phyloP scores from a whole-genome alignment of 2,888 invertebrate genomes.

The Camptogramma bilineatum region DNA sequence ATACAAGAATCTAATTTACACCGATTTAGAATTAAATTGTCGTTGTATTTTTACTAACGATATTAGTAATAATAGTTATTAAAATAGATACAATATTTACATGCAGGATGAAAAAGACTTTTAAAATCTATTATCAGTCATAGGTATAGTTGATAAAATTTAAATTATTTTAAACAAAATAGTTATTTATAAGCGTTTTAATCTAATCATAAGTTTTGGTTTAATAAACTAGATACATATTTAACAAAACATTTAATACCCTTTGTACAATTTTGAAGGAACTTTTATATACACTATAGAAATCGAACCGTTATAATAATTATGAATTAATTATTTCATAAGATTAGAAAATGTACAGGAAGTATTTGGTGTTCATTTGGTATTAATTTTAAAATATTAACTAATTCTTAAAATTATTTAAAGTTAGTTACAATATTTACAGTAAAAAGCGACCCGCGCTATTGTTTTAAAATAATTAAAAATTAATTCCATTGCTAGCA shows the following conservation, averaged over 20 bases:
- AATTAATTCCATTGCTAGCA: conserved; percentile 34
- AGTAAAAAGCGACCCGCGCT: conserved; percentile 69
- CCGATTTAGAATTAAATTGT: conserved; percentile 83
- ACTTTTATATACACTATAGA: conserved; percentile 45
- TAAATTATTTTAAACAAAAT: conserved; percentile 41
- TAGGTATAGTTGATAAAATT: conserved; percentile 61
- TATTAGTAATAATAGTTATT: conserved; percentile 51
- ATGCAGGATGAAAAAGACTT: conserved; percentile 60
- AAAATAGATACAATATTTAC: conserved; percentile 59
- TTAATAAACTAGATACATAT: conserved; percentile 40
- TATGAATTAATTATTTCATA: conserved; percentile 68
- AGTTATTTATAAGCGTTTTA: conserved; percentile 35
- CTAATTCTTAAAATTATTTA: conserved; percentile 29
- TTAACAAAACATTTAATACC: conserved; percentile 30
- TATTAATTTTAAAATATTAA: conserved; percentile 58
- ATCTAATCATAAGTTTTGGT: conserved; percentile 50
- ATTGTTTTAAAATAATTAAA: conserved; percentile 42
- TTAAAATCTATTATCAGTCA: conserved; percentile 78
- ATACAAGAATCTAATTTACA: conserved; percentile 68
- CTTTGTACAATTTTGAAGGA: conserved; percentile 45
- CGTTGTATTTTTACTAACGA: conserved; percentile 76
- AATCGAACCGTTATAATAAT: conserved; percentile 44
- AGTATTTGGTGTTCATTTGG: conserved; percentile 77
- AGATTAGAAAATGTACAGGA: conserved; percentile 75
- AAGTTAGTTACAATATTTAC: conserved; percentile 54